A percentile compares a stretch with the other conserved stretches of the same genome.
Evolutionary conservation across 1,140 invertebrate genomes (phyloP).

Genomic region (Monochamus saltuarius): DNA sequence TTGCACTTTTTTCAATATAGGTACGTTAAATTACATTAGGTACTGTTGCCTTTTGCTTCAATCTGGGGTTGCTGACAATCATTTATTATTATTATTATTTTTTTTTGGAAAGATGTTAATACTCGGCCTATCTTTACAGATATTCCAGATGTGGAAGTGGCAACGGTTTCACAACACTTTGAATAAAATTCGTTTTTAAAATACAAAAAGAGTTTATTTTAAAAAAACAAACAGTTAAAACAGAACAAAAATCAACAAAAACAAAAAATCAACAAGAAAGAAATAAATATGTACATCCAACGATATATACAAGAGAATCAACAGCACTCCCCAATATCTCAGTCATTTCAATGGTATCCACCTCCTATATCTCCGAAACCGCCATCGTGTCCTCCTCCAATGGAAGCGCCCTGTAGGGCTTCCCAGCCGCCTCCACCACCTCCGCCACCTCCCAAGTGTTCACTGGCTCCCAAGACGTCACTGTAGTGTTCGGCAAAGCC

Average conservation of each 20-base stretch:
- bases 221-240: background rate
- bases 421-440: too few relatives aligned
- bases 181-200: too few relatives aligned
- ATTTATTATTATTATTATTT: too few relatives aligned
- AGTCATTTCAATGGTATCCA: conserved; percentile 4
- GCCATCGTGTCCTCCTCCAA: background rate
- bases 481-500: conserved; percentile 35
- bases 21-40: too few relatives aligned
- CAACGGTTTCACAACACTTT: too few relatives aligned
- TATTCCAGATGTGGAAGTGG: too few relatives aligned
- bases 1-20: too few relatives aligned
- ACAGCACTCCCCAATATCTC: conserved; percentile 3
- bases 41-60: too few relatives aligned
- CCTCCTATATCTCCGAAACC: conserved; percentile 7
- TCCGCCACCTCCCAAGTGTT: background rate
- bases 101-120: too few relatives aligned
- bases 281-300: conserved; percentile 16
- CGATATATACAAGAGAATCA: background rate
- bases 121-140: too few relatives aligned
- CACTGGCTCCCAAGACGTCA: conserved; percentile 33
- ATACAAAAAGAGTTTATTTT: background rate
- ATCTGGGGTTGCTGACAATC: too few relatives aligned
- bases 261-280: conserved; percentile 15
- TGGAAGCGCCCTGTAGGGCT: background rate
- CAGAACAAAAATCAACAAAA: conserved; percentile 13